These are phyloP conservation scores for Orestias chungarensis DNA, from an alignment of 2,797 vertebrate species.

Conservation along the genomic window DNA sequence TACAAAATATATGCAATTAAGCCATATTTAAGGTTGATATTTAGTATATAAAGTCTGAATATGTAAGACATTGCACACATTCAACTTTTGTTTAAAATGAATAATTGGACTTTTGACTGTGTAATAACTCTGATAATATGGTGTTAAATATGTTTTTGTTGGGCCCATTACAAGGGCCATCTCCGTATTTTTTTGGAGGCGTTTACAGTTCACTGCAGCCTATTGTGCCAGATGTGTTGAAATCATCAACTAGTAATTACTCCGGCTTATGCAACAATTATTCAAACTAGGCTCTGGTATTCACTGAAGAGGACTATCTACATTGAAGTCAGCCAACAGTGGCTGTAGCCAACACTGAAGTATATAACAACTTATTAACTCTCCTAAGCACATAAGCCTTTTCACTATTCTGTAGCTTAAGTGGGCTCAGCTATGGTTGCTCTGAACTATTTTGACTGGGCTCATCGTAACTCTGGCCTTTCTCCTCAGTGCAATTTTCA, in stretches of 20 bases:
- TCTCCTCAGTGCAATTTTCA: slow-evolving; percentile 40
- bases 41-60: slow-evolving; percentile 3
- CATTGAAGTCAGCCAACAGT: slow-evolving; percentile 48
- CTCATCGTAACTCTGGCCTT: slow-evolving; percentile 54
- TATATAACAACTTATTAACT: slow-evolving; percentile 71
- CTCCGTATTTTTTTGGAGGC: slow-evolving; percentile 13
- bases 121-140: slow-evolving; percentile 2
- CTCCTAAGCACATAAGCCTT: slow-evolving; percentile 75
- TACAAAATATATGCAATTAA: neutral
- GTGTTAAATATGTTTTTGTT: slow-evolving; percentile 10
- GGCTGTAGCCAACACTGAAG: slow-evolving; percentile 55
- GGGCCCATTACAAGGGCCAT: neutral
- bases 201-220: slow-evolving; percentile 22
- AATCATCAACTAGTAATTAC: slow-evolving; percentile 58
- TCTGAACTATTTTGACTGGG: slow-evolving; percentile 54
- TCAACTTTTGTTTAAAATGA: neutral
- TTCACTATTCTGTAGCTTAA: slow-evolving; percentile 67
- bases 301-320: slow-evolving; percentile 48
- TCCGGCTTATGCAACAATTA: slow-evolving; percentile 60
- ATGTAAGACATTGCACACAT: neutral
- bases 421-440: slow-evolving; percentile 63
- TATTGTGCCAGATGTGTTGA: slow-evolving; percentile 45
- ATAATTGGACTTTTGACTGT: neutral
- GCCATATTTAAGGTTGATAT: neutral
- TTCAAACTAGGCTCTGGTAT: slow-evolving; percentile 59